phyloP scores from a whole-genome alignment of 1,140 invertebrate genomes.

The Drosophila tristis region DNA sequence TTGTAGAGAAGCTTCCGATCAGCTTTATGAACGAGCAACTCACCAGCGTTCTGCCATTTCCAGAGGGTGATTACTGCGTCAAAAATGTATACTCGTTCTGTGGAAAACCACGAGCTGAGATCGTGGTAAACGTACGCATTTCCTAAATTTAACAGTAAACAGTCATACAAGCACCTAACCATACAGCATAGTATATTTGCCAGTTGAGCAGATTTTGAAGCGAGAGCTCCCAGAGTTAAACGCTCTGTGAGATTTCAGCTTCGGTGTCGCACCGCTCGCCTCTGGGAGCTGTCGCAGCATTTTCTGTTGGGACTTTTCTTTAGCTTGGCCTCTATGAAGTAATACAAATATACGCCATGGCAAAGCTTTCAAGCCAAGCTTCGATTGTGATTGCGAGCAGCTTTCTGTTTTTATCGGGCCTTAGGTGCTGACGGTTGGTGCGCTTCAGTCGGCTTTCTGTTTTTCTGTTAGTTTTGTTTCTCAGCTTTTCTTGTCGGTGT shows the following conservation, averaged over 20 bases:
- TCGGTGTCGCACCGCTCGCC: too few relatives aligned
- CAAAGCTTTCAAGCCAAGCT: conserved; percentile 9
- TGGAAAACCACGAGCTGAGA: neutral
- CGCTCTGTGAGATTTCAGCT: too few relatives aligned
- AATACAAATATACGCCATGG: too few relatives aligned
- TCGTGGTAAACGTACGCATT: neutral
- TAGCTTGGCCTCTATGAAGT: too few relatives aligned
- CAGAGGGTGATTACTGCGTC: conserved; percentile 18
- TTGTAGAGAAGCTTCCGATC: conserved; percentile 28
- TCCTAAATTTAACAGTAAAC: neutral
- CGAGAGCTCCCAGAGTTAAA: too few relatives aligned
- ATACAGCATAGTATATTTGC: too few relatives aligned
- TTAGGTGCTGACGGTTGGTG: conserved; percentile 38
- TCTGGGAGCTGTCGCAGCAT: too few relatives aligned
- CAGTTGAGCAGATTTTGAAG: too few relatives aligned
- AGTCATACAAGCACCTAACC: too few relatives aligned
- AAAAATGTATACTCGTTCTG: neutral
- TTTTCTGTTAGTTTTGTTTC: conserved; percentile 15
- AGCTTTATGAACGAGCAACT: conserved; percentile 11
- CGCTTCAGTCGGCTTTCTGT: conserved; percentile 6
- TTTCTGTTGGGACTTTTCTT: too few relatives aligned
- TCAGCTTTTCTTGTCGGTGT: conserved; percentile 21
- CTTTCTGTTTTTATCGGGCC: neutral
- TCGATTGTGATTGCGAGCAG: conserved; percentile 42
- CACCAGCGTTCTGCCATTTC: conserved; percentile 12